Base-by-base conservation (phyloP, 92 coral and sea anemone species). In the Zoanthus solanderi region DNA sequence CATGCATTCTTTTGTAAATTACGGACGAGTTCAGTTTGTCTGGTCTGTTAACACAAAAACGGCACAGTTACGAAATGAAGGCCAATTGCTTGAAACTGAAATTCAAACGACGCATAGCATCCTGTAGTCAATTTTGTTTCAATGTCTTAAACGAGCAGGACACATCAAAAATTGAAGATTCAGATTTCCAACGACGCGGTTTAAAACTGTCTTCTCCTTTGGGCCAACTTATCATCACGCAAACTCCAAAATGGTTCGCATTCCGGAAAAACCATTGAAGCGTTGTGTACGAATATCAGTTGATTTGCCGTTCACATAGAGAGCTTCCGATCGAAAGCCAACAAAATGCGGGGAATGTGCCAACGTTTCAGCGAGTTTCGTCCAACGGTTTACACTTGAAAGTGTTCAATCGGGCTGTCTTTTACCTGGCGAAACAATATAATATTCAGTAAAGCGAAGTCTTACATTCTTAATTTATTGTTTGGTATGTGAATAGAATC, bases 401-500 rank as follows among this genome's bases (percentile, higher is more conserved):
- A 63, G 61, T 46, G 85, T 47, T 48, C 57, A 11, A 7, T 66
- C 46, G 45, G 67, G 23, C 85, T 75, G 60, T 46, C 85, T 81
- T 12, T 50, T 28, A 23, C 85, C 85, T 81, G 75, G 30, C 31
- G 60, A 81, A 81, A 67, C 75, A 81, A 81, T 18, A 66, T 61
- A 67, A 81, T 67, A 81, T 81, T 81, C 75, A 65, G 61, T 81
- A 71, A 81, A 65, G 76, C 28, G 46, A 31, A 81, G 44, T 80
- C 85, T 80, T 63, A 15, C 85, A 23, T 66, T 81, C 75, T 81
- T n/a, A 66, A 81, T 81, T 81, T 81, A 89, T 87, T 94, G 96
- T 90, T 92, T 90, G 95, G 87, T 71, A 66, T 90, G 91, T 87
- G 93, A 84, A 76, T 87, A 82, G 93, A 66, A 90, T 75, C 72